Conservation (phyloP, 2,113 vertebrate genomes). For the Oreochromis tanganicae region DNA sequence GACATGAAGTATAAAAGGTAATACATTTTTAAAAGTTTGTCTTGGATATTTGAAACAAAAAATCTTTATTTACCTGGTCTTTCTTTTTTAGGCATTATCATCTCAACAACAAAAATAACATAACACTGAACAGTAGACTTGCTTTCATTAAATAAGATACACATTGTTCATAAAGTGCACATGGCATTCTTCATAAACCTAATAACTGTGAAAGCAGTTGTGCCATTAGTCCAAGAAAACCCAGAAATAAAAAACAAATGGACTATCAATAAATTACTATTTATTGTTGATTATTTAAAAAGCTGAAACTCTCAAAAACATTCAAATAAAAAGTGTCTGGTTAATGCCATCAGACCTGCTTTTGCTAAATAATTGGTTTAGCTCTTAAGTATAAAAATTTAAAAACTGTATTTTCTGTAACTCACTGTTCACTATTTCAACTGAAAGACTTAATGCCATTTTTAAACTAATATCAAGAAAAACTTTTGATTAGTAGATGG, state of each 20-base stretch:
- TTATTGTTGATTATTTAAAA: background rate
- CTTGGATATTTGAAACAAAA: background rate
- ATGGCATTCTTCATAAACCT: background rate
- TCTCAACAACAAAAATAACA: background rate
- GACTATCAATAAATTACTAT: background rate
- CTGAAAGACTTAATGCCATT: background rate
- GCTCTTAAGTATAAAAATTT: background rate
- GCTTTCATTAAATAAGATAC: background rate
- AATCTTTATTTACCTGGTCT: background rate
- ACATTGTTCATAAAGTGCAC: background rate
- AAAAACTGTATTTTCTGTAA: background rate
- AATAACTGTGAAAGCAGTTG: background rate
- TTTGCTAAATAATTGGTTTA: background rate
- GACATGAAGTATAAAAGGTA: background rate
- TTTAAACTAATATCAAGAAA: background rate
- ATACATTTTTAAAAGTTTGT: background rate
- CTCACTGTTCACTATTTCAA: background rate
- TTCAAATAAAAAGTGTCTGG: background rate
- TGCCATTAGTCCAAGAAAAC: background rate
- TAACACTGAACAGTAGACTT: background rate
- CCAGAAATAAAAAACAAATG: background rate
- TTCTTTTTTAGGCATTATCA: background rate
- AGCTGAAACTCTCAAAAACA: background rate
- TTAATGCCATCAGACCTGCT: background rate
- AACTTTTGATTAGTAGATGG: background rate